These are phyloP conservation scores for Catocala fraxini DNA, from an alignment of 2,888 invertebrate species.

Conservation along the genomic window DNA sequence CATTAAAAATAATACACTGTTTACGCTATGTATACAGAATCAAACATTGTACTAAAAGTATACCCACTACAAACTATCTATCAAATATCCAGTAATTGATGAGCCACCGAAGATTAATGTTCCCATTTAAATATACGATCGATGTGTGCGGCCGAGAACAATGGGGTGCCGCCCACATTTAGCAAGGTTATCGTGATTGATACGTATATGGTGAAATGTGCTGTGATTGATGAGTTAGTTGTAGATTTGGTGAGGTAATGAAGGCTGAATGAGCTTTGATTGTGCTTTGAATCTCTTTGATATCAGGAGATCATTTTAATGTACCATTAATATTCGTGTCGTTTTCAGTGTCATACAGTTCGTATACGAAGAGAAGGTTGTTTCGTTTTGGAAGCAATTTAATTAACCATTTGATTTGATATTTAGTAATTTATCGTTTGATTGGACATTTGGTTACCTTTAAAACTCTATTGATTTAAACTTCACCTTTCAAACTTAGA, in stretches of 20 bases:
- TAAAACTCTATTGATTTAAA: too few relatives aligned
- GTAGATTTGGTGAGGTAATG: slow-evolving; percentile 18
- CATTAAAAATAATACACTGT: neutral
- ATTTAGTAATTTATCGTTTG: too few relatives aligned
- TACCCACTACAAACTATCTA: slow-evolving; percentile 15
- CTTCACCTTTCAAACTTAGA: too few relatives aligned
- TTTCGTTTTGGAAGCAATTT: too few relatives aligned
- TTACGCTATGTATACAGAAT: slow-evolving; percentile 11
- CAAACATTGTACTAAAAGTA: slow-evolving; percentile 8
- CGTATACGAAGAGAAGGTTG: too few relatives aligned
- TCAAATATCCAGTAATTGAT: slow-evolving; percentile 56
- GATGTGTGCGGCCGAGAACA: slow-evolving; percentile 59
- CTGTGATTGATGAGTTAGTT: slow-evolving; percentile 23
- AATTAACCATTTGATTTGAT: too few relatives aligned
- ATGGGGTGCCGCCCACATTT: slow-evolving; percentile 50
- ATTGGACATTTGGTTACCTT: too few relatives aligned
- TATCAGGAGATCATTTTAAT: slow-evolving; percentile 3
- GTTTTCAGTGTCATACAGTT: too few relatives aligned
- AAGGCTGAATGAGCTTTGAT: slow-evolving; percentile 16
- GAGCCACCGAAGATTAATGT: slow-evolving; percentile 64
- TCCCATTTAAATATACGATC: slow-evolving; percentile 50
- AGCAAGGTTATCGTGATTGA: slow-evolving; percentile 57
- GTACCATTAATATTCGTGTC: neutral
- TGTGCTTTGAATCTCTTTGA: neutral
- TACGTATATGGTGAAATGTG: slow-evolving; percentile 33